Conservation (phyloP, 2,888 invertebrate genomes). For the Melangyna quadrimaculata region DNA sequence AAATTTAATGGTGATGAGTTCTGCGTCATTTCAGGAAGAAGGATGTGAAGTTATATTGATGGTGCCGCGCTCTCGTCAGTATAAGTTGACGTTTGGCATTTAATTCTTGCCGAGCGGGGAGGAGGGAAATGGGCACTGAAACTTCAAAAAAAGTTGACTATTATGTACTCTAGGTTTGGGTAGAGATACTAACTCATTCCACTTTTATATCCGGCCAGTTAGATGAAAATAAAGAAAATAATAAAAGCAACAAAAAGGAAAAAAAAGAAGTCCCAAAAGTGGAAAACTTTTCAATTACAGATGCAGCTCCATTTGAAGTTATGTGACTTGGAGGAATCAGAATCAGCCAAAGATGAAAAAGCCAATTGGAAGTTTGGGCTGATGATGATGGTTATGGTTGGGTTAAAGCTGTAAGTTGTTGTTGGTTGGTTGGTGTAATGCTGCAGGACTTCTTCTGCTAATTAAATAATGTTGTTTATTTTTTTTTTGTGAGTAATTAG, state of each 20-base stretch:
- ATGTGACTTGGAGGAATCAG: constrained; percentile 59
- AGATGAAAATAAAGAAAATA: background rate
- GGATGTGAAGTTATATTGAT: constrained; percentile 50
- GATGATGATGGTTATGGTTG: background rate
- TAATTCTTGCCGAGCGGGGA: constrained; percentile 20
- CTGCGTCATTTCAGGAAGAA: constrained; percentile 64
- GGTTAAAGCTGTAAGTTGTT: background rate
- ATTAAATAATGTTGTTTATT: constrained; percentile 68
- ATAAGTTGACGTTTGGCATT: constrained; percentile 41
- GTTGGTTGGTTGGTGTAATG: constrained; percentile 9
- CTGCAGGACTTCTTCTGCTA: constrained; percentile 49
- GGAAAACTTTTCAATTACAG: constrained; percentile 71
- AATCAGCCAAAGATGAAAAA: constrained; percentile 50
- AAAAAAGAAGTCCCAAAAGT: constrained; percentile 34
- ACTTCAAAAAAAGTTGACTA: constrained; percentile 64
- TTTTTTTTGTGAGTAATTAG: constrained; percentile 60
- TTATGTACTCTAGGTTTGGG: background rate
- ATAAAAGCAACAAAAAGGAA: background rate
- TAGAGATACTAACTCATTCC: background rate
- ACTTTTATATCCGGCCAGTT: background rate
- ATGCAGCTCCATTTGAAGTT: constrained; percentile 69
- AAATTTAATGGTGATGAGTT: constrained; percentile 71
- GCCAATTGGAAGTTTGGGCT: constrained; percentile 40
- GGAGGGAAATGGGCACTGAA: too few species aligned
- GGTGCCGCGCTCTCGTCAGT: constrained; percentile 20